Base-by-base conservation (phyloP, 2,797 vertebrate species). In the Sciurus vulgaris region DNA sequence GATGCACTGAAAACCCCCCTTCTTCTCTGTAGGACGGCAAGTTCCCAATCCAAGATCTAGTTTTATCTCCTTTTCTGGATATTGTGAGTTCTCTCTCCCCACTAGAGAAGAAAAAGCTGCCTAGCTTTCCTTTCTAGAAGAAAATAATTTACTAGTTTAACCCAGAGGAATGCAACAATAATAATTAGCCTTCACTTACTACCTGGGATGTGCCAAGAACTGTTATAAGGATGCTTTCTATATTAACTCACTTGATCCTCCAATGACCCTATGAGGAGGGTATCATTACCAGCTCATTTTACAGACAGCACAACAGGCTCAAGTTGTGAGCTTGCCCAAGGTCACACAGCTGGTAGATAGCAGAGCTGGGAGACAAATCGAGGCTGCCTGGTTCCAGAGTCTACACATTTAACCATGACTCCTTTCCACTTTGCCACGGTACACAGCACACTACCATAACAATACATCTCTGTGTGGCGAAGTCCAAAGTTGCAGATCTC, bases 111-210 rank as follows among this genome's bases (percentile, higher is more conserved):
- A 70, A 90, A 92, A 96, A 49, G 28, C 41, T 56, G 15, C 5
- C 18, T 22, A 76, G 2, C 11, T 65, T 81, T 86, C 41, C 76
- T 89, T 88, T 86, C 82, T 70, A 89, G 72, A 87, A 95, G 49
- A 96, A 93, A 92, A 22, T 14, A 59, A 69, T 89, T 79, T 76
- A 81, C 33, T 77, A 69, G 30, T 69, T 87, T 92, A 49, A 82
- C 63, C 35, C 38, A 54, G 72, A 96, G n/a, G 26, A 41, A 91
- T 44, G 67, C 49, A 67, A 30, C 44, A 67, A 30, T 63, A 61
- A 38, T 8, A 67, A n/a, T 69, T 78, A 61, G 77, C 77, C 2
- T 44, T 87, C 41, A 84, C 7, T 63, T 56, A 41, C 12, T 30
- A 59, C 18, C 67, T 85, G n/a, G 1, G 18, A 49, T 17, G 17